Base-by-base conservation (phyloP, 2,113 vertebrate genomes). In the Pleuronectes platessa region DNA sequence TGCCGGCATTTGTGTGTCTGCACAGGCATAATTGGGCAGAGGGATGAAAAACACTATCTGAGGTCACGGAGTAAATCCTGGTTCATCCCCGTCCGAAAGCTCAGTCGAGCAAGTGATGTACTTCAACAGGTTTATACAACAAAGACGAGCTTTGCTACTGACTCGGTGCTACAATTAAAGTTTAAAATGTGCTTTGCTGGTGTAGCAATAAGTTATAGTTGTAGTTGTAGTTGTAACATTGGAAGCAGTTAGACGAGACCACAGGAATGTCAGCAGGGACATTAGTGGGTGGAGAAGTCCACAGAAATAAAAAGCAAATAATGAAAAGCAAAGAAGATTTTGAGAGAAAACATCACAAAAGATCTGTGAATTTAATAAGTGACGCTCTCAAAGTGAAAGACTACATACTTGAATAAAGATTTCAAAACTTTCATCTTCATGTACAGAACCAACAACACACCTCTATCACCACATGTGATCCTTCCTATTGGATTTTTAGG, bases 41-140 rank as follows among this genome's bases (percentile, higher is more conserved):
- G 64, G 76, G 71, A 80, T 84, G 74, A 76, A 56, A 75, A 61
- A 10, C 51, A 61, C 47, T 61, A 60, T 74, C 67, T 47, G 61
- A 78, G 82, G 75, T 85, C 76, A 78, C 75, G 70, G 73, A 71
- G 45, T 71, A 77, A 89, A 69, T 71, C 81, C 83, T 68, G 70
- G 72, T 61, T 68, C 8, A 55, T 11, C 49, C 71, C 56, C 2
- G 56, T 60, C 40, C 1, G 0, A 70, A 79, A 64, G 62, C 70
- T 73, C 58, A 75, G 40, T 13, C 45, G 27, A 68, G 53, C 37
- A 4, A 78, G 47, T 15, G 61, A 78, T 68, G 65, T 26, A 35
- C 60, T 71, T 68, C 18, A 59, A 13, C 74, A 84, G 0, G 21
- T 81, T 62, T 60, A 13, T 55, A 21, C 68, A 79, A 53, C 61